Evolutionary conservation across 2,113 vertebrate genomes (phyloP).

Genomic region (Leucoraja erinaceus): DNA sequence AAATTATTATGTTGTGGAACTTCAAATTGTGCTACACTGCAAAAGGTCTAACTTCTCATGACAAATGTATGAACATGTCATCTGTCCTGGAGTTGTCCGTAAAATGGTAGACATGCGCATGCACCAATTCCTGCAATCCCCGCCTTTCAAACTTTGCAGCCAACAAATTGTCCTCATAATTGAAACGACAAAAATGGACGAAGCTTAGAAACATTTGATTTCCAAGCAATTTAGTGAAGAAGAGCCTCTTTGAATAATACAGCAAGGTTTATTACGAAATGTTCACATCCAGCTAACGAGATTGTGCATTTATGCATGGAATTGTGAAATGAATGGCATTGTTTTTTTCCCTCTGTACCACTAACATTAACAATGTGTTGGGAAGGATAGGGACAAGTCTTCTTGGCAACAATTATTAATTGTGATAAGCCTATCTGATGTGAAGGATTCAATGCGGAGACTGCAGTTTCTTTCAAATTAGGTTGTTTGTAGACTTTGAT

Average conservation of each 20-base stretch:
- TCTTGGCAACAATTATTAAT: not conserved
- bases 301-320: constrained; percentile 27
- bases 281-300: constrained; percentile 31
- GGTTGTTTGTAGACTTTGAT: not conserved
- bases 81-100: not conserved
- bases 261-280: constrained; percentile 27
- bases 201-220: constrained; percentile 26
- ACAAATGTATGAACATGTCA: constrained; percentile 31
- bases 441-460: not conserved
- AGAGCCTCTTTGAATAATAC: constrained; percentile 4
- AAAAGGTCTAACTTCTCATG: constrained; percentile 16
- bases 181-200: not conserved
- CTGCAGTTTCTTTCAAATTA: constrained; percentile 1
- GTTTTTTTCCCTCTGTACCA: not conserved
- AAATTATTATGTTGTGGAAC: not conserved
- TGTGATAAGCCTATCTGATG: not conserved
- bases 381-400: not conserved
- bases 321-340: constrained; percentile 2
- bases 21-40: not conserved
- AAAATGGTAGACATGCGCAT: not conserved
- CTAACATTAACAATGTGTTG: not conserved
- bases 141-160: constrained; percentile 24
- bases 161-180: constrained; percentile 31
- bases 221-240: constrained; percentile 14
- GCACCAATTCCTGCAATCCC: not conserved